A percentile compares a stretch with the other conserved stretches of the same genome.
Conservation (phyloP, 1,140 invertebrate genomes). For the Teleogryllus occipitalis region DNA sequence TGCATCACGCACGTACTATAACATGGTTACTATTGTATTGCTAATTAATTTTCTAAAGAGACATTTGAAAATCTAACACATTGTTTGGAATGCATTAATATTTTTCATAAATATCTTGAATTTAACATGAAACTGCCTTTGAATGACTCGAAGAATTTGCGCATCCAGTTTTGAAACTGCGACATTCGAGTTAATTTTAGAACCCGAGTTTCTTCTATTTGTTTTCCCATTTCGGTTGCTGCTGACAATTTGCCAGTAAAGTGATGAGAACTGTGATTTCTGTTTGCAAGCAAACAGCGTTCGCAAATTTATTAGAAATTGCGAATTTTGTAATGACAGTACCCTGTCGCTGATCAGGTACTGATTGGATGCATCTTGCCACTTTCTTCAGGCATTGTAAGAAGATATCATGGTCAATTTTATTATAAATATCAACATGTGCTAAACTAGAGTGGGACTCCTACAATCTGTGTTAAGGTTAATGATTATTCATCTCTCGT, state of each 20-base stretch:
- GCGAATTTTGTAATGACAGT: background rate
- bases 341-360: no score
- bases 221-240: background rate
- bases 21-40: no score
- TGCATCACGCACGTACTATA: no score
- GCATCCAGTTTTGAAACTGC: background rate
- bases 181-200: slow-evolving; percentile 1
- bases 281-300: background rate
- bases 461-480: background rate
- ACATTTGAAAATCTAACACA: background rate
- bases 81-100: background rate
- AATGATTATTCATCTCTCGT: background rate
- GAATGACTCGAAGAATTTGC: background rate
- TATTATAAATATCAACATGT: background rate
- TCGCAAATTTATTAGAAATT: background rate
- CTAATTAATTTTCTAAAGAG: background rate
- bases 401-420: background rate
- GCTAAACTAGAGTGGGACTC: background rate
- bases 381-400: no score
- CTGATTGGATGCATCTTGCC: no score
- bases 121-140: background rate
- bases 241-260: slow-evolving; percentile 1
- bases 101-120: background rate
- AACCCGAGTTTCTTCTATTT: background rate
- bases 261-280: background rate